phyloP scores from a whole-genome alignment of 2,888 invertebrate species.

The Aspidiotus rigidus region DNA sequence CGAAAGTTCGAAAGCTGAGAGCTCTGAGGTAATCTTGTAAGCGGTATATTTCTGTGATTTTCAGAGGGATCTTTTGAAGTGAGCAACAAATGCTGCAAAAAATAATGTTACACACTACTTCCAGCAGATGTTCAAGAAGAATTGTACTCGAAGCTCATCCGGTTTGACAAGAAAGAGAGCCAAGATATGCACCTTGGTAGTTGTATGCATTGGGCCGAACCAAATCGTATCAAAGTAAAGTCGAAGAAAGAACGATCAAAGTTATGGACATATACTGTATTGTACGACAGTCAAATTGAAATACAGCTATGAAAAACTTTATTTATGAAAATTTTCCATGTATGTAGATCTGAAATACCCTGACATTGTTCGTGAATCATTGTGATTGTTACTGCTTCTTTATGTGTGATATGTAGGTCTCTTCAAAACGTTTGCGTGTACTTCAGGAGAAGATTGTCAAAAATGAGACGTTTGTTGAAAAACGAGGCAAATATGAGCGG shows the following conservation, averaged over 20 bases:
- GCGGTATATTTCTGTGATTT: background rate
- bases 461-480: background rate
- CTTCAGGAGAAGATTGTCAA: no score
- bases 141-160: background rate
- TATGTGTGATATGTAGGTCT: no score
- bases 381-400: no score
- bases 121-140: background rate
- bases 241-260: background rate
- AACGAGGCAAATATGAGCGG: background rate
- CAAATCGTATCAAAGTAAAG: background rate
- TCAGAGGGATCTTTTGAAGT: background rate
- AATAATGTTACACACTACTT: background rate
- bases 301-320: background rate
- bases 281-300: background rate
- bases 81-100: background rate
- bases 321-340: no score
- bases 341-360: no score
- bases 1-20: no score
- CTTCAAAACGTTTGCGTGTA: no score
- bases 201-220: background rate
- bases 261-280: background rate
- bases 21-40: no score
- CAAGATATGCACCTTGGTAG: background rate
- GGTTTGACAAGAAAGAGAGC: background rate
- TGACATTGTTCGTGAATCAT: no score